phyloP scores from a whole-genome alignment of 2,113 vertebrate species.

The Microcebus lehilahytsara region DNA sequence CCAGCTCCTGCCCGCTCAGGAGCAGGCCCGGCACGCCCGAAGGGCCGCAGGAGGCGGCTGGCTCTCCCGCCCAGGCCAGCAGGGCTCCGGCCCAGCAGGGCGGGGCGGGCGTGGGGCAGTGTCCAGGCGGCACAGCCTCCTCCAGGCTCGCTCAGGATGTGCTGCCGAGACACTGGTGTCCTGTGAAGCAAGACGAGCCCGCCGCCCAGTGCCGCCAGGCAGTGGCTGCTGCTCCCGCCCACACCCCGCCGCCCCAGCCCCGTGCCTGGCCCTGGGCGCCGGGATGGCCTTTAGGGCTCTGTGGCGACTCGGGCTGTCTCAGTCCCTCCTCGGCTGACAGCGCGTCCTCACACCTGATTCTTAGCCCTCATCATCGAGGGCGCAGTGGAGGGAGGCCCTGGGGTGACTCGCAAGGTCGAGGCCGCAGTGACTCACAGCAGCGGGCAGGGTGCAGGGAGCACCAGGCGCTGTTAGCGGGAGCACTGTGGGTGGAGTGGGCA shows the following conservation, averaged over 20 bases:
- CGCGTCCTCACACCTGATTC: rapidly evolving
- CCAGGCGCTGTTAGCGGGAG: too few species aligned
- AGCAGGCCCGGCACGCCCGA: not conserved
- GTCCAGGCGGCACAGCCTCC: not conserved
- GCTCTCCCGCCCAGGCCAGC: not conserved
- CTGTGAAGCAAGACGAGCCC: constrained; percentile 66
- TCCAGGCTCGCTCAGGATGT: not conserved
- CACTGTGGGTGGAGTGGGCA: too few species aligned
- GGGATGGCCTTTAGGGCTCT: not conserved
- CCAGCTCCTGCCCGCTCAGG: not conserved
- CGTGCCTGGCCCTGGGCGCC: not conserved
- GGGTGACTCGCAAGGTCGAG: not conserved
- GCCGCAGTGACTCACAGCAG: not conserved
- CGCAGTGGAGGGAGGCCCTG: not conserved
- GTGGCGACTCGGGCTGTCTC: not conserved
- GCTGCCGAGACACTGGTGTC: not conserved
- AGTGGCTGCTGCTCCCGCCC: not conserved
- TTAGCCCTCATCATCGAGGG: not conserved
- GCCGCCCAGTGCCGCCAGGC: constrained; percentile 64
- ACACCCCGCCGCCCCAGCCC: rapidly evolving
- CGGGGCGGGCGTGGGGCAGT: rapidly evolving
- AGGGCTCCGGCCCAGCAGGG: not conserved
- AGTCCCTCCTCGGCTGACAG: not conserved
- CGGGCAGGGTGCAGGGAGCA: not conserved
- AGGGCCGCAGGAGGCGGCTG: not conserved